These are phyloP conservation scores for Rhyacophila brunnea DNA, from an alignment of 1,140 invertebrate genomes.

Conservation along the genomic window DNA sequence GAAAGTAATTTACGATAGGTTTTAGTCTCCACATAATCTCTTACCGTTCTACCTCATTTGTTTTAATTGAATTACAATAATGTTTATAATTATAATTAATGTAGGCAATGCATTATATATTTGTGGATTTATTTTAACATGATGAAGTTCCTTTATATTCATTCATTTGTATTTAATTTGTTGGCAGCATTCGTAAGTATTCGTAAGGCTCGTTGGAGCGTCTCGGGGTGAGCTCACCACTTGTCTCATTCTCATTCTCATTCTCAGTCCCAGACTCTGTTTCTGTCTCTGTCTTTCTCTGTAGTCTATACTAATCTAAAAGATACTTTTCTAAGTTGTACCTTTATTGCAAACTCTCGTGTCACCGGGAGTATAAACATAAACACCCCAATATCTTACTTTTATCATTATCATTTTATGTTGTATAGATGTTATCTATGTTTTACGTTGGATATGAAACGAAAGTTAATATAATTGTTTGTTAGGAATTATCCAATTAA, in stretches of 20 bases:
- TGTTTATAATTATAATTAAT: slow-evolving; percentile 27
- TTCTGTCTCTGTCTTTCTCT: neutral
- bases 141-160: slow-evolving; percentile 32
- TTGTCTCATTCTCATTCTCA: slow-evolving; percentile 21
- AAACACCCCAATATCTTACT: slow-evolving; percentile 43
- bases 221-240: slow-evolving; percentile 31
- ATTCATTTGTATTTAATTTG: slow-evolving; percentile 20
- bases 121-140: slow-evolving; percentile 31
- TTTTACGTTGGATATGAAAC: slow-evolving; percentile 50
- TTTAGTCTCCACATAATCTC: slow-evolving; percentile 35
- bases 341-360: slow-evolving; percentile 47
- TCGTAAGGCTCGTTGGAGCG: slow-evolving; percentile 31
- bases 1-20: slow-evolving; percentile 29
- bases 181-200: slow-evolving; percentile 36
- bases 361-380: slow-evolving; percentile 51
- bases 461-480: slow-evolving; percentile 56
- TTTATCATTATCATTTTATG: slow-evolving; percentile 54
- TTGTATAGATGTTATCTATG: slow-evolving; percentile 59
- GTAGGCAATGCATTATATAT: slow-evolving; percentile 36
- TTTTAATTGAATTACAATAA: slow-evolving; percentile 30
- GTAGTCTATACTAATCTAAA: slow-evolving; percentile 24
- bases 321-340: slow-evolving; percentile 39
- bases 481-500: slow-evolving; percentile 59
- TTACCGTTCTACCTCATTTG: slow-evolving; percentile 37
- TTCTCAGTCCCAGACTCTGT: no score